These are phyloP conservation scores for Idaea biselata DNA, from an alignment of 2,888 invertebrate species.

Conservation along the genomic window DNA sequence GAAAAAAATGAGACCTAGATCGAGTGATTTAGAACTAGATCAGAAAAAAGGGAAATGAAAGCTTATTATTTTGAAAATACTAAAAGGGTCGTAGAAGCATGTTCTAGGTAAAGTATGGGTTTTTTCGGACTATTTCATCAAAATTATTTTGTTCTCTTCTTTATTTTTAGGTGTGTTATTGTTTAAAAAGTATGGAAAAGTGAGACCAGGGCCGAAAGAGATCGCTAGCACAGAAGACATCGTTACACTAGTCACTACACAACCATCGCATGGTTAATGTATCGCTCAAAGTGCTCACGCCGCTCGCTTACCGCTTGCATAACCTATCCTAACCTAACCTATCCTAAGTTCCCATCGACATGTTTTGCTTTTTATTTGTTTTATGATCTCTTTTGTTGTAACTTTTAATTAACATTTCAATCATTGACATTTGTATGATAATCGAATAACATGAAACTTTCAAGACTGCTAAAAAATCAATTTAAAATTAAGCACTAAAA, in stretches of 20 bases:
- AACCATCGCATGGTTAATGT: slow-evolving; percentile 54
- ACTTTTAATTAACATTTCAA: slow-evolving; percentile 28
- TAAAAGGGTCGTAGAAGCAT: slow-evolving; percentile 38
- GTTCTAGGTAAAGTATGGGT: slow-evolving; percentile 24
- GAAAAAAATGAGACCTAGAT: too few relatives aligned
- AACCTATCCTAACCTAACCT: slow-evolving; percentile 5
- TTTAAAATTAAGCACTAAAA: not conserved
- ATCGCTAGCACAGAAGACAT: slow-evolving; percentile 49
- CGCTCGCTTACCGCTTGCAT: slow-evolving; percentile 41
- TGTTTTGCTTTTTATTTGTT: slow-evolving; percentile 14
- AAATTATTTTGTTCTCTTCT: slow-evolving; percentile 40
- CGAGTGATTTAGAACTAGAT: too few relatives aligned
- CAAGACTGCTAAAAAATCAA: not conserved
- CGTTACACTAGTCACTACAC: slow-evolving; percentile 57
- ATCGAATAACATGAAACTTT: not conserved
- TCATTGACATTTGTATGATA: not conserved
- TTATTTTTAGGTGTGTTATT: slow-evolving; percentile 66
- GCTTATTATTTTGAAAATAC: not conserved
- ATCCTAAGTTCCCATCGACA: slow-evolving; percentile 24
- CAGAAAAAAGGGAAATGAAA: too few relatives aligned
- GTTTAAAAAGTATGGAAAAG: slow-evolving; percentile 55
- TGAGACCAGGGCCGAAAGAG: slow-evolving; percentile 80
- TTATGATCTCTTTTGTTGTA: slow-evolving; percentile 20
- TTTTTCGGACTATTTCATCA: slow-evolving; percentile 23
- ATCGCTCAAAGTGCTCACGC: slow-evolving; percentile 1